Percentiles rank a stretch among this genome's conserved stretches.
Evolutionary conservation across 2,888 invertebrate species (phyloP).

Genomic region (Patella pellucida): DNA sequence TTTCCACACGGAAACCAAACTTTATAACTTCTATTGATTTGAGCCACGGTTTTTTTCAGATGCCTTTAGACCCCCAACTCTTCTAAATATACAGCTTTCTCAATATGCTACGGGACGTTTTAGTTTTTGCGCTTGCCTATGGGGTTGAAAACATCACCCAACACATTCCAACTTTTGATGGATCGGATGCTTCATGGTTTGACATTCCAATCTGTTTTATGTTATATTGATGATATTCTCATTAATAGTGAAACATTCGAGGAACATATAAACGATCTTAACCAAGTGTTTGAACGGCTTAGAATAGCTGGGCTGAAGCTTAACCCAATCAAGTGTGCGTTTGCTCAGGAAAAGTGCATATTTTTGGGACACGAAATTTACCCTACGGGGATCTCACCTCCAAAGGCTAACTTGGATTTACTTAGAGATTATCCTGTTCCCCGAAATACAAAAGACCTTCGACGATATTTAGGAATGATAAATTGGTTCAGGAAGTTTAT

Average conservation of each 20-base stretch:
- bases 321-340: too few species aligned
- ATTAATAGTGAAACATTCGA: conserved; percentile 27
- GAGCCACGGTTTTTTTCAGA: conserved; percentile 36
- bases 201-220: conserved; percentile 30
- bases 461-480: conserved; percentile 30
- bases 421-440: conserved; percentile 17
- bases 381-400: conserved; percentile 19
- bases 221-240: conserved; percentile 38
- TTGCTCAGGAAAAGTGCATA: conserved; percentile 26
- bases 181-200: conserved; percentile 25
- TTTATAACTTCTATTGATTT: conserved; percentile 37
- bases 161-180: conserved; percentile 36
- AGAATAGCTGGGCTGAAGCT: too few species aligned
- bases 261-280: too few species aligned
- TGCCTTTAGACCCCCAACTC: conserved; percentile 17
- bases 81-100: too few species aligned
- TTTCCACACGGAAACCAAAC: conserved; percentile 30
- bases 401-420: conserved; percentile 3
- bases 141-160: conserved; percentile 32
- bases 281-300: too few species aligned
- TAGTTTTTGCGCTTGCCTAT: conserved; percentile 34
- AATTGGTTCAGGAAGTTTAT: conserved; percentile 34
- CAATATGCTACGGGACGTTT: too few species aligned
- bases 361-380: conserved; percentile 29
- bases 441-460: conserved; percentile 23